These are phyloP conservation scores for Phoeniculus purpureus DNA, from an alignment of 2,797 vertebrate genomes.

Conservation along the genomic window DNA sequence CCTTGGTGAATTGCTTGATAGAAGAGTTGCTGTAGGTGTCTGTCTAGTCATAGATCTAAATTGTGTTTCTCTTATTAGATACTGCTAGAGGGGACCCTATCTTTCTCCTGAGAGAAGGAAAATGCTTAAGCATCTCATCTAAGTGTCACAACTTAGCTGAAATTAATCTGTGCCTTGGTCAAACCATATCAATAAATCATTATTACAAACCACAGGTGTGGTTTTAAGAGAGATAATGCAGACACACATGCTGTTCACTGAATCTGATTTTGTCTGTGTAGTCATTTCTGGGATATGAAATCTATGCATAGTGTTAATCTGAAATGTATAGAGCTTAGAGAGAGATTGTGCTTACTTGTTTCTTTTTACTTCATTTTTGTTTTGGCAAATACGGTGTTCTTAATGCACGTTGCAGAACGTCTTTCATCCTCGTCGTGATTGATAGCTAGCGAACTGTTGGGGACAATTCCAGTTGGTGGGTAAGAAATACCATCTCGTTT, in stretches of 20 bases:
- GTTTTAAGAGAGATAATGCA: not conserved
- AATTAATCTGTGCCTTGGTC: not conserved
- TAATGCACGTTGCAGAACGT: slow-evolving; percentile 43
- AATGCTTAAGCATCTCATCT: not conserved
- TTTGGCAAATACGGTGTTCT: slow-evolving; percentile 46
- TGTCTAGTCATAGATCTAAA: not conserved
- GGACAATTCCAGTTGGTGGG: slow-evolving; percentile 70
- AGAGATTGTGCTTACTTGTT: not conserved
- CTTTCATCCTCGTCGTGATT: slow-evolving; percentile 58
- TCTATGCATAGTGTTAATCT: not conserved
- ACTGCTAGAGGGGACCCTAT: not conserved
- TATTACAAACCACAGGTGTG: not conserved
- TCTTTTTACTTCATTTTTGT: slow-evolving; percentile 15
- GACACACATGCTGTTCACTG: fast-evolving
- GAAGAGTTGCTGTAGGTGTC: not conserved
- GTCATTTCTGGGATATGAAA: not conserved
- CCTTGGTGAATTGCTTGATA: fast-evolving
- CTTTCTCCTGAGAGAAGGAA: not conserved
- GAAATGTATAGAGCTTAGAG: not conserved
- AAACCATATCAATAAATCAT: not conserved
- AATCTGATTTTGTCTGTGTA: not conserved
- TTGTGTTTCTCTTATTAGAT: not conserved
- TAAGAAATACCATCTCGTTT: slow-evolving; percentile 71
- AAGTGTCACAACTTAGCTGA: not conserved
- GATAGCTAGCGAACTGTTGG: slow-evolving; percentile 73